These are phyloP conservation scores for Eristalis tenax DNA, from an alignment of 2,888 invertebrate genomes.

Conservation along the genomic window DNA sequence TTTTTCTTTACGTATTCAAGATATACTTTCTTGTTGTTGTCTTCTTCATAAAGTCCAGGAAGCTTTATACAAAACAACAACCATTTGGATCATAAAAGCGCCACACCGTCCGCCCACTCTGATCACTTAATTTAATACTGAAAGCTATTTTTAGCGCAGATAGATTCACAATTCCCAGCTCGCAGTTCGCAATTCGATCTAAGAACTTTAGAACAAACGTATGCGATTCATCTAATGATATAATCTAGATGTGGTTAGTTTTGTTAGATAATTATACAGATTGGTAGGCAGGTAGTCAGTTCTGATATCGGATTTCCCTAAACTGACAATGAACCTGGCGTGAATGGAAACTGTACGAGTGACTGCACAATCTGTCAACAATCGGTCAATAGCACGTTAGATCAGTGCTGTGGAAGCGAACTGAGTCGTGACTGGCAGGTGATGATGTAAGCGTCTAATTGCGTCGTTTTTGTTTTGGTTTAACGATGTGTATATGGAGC, in stretches of 20 bases:
- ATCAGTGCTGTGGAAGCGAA: not conserved
- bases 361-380: constrained; percentile 7
- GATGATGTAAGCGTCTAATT: not conserved
- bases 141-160: not conserved
- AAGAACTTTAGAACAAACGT: not conserved
- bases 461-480: not conserved
- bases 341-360: not conserved
- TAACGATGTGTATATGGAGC: not conserved
- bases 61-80: not conserved
- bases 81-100: not conserved
- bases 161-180: not conserved
- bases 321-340: constrained; percentile 17
- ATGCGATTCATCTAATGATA: not conserved
- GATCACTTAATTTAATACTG: not conserved
- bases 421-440: not conserved
- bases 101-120: not conserved
- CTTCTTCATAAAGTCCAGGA: not conserved
- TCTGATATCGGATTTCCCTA: constrained; percentile 14
- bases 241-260: constrained; percentile 28
- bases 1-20: not conserved
- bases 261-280: constrained; percentile 8
- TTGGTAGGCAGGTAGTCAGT: constrained; percentile 18
- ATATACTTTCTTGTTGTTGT: not conserved
- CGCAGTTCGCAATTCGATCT: not conserved
- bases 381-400: constrained; percentile 37